A percentile compares a stretch with the other conserved stretches of the same genome.
Conservation (phyloP, 2,888 invertebrate species). For the Andrena bucephala region DNA sequence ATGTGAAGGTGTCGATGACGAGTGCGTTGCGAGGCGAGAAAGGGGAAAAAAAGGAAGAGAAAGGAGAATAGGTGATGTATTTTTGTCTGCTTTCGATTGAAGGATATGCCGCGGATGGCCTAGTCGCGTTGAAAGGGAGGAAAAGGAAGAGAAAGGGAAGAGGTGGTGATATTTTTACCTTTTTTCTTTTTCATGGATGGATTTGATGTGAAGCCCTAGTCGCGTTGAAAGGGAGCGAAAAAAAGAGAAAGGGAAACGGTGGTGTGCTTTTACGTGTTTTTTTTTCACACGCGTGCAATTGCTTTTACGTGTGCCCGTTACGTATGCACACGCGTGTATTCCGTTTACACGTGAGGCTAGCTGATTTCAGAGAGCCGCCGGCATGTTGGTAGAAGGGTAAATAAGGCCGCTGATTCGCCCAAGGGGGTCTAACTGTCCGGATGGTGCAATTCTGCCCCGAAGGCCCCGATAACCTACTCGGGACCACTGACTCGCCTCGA, state of each 20-base stretch:
- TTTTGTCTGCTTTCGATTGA: too few relatives aligned
- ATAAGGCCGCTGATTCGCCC: constrained; percentile 84
- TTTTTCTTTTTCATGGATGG: background rate
- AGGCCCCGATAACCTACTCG: constrained; percentile 82
- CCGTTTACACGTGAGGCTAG: constrained; percentile 46
- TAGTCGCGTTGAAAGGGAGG: background rate
- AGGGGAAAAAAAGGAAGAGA: background rate
- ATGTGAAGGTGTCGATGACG: too few relatives aligned
- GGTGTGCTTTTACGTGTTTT: constrained; percentile 8
- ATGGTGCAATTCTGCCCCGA: constrained; percentile 83
- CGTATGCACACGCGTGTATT: constrained; percentile 48
- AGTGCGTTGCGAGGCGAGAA: background rate
- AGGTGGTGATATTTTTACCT: too few relatives aligned
- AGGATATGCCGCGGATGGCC: too few relatives aligned
- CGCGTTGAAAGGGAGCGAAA: background rate
- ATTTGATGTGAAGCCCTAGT: too few relatives aligned
- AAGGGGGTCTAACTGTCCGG: constrained; percentile 83
- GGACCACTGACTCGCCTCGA: constrained; percentile 63
- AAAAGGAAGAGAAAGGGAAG: background rate
- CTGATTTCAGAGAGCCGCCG: constrained; percentile 49
- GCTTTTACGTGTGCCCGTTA: constrained; percentile 34
- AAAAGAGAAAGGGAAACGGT: background rate
- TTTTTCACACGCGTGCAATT: constrained; percentile 9
- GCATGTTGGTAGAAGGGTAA: constrained; percentile 79
- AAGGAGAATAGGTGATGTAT: too few relatives aligned